phyloP scores from a whole-genome alignment of 2,113 vertebrate species.

The Mobula birostris region DNA sequence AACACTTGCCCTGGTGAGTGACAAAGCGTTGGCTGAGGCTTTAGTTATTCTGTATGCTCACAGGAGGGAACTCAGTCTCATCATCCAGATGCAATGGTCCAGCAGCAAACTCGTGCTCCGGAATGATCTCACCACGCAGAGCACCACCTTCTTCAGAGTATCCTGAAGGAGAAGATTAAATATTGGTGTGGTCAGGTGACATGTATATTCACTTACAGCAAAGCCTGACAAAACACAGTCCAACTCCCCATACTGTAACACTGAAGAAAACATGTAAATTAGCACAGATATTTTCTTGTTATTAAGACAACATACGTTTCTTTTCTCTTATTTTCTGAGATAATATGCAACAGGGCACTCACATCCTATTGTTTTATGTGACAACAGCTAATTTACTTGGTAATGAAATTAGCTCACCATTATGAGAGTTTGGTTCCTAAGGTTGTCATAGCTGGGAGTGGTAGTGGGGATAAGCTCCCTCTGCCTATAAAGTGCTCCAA shows the following conservation, averaged over 20 bases:
- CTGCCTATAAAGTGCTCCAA: too few species aligned
- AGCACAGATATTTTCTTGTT: neutral
- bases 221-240: neutral
- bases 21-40: constrained; percentile 40
- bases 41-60: constrained; percentile 77
- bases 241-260: neutral
- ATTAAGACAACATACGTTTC: neutral
- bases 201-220: neutral
- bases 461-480: too few species aligned
- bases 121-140: constrained; percentile 81
- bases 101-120: constrained; percentile 84
- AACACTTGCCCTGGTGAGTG: neutral
- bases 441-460: too few species aligned
- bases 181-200: neutral
- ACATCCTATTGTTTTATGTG: too few species aligned
- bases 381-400: too few species aligned
- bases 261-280: neutral
- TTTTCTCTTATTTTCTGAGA: too few species aligned
- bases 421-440: too few species aligned
- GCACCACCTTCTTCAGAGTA: constrained; percentile 85
- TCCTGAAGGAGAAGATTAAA: constrained; percentile 53
- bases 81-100: constrained; percentile 84
- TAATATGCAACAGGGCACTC: too few species aligned
- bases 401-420: too few species aligned
- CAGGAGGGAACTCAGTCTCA: constrained; percentile 85